Evolutionary conservation across 2,797 vertebrate species (phyloP).

Genomic region (Pseudomugil tenellus): DNA sequence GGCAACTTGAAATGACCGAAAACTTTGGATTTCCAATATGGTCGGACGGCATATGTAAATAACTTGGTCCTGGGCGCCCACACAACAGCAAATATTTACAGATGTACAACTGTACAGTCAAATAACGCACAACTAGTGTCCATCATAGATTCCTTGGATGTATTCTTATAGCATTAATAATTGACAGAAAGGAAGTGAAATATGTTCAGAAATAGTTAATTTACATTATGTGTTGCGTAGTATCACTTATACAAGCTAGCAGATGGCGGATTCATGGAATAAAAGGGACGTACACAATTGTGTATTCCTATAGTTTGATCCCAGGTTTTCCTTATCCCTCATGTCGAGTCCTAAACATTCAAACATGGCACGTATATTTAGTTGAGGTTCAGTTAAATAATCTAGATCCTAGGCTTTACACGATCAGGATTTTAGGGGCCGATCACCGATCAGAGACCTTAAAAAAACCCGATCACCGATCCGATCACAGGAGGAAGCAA

Average conservation of each 20-base stretch:
- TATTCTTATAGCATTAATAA: no score
- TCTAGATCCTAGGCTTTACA: accelerated
- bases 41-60: background rate
- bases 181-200: background rate
- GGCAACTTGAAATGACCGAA: background rate
- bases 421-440: no score
- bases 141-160: no score
- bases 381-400: background rate
- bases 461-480: no score
- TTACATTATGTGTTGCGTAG: no score
- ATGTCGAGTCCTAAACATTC: background rate
- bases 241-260: background rate
- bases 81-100: no score
- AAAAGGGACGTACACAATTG: background rate
- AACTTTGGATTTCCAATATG: background rate
- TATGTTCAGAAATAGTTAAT: background rate
- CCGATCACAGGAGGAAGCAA: no score
- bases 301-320: background rate
- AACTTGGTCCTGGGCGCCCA: no score
- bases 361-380: background rate
- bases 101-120: no score
- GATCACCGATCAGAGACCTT: no score
- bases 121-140: no score
- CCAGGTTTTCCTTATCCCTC: background rate
- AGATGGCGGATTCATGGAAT: background rate